phyloP scores from a whole-genome alignment of 2,113 vertebrate genomes.

The Vulpes lagopus region DNA sequence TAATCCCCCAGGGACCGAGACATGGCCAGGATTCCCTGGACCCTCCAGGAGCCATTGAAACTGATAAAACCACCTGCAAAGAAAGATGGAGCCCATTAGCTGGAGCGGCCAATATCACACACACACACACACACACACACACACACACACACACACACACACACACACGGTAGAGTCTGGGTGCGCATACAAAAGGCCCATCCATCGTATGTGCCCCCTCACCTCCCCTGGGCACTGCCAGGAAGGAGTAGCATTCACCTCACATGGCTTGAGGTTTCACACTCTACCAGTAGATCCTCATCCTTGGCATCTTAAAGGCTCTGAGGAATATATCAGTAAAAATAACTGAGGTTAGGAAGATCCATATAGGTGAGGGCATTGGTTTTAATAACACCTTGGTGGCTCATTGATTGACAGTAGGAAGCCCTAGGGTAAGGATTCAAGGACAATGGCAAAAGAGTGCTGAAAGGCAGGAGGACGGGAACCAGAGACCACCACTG shows the following conservation, averaged over 20 bases:
- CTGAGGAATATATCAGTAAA: neutral
- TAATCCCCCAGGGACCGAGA: slow-evolving; percentile 98
- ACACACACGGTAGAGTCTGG: neutral
- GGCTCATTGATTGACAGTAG: neutral
- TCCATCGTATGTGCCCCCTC: neutral
- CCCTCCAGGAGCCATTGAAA: slow-evolving; percentile 98
- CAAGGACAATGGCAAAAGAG: neutral
- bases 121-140: neutral
- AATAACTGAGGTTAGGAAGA: neutral
- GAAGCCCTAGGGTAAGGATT: neutral
- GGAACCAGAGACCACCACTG: neutral
- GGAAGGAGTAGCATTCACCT: neutral
- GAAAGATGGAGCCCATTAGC: slow-evolving; percentile 72
- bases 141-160: too few species aligned
- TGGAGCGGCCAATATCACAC: neutral
- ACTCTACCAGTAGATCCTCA: neutral
- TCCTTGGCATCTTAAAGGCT: neutral
- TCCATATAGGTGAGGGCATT: neutral
- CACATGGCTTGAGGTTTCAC: neutral
- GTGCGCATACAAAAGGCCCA: accelerated
- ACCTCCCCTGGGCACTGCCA: neutral
- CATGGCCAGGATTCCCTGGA: slow-evolving; percentile 99
- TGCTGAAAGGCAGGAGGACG: neutral
- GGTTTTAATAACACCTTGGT: neutral
- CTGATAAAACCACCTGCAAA: slow-evolving; percentile 98